Percentiles rank a stretch among this genome's conserved stretches.
Evolutionary conservation across 2,888 invertebrate species (phyloP).

Genomic region (Archips xylosteana): DNA sequence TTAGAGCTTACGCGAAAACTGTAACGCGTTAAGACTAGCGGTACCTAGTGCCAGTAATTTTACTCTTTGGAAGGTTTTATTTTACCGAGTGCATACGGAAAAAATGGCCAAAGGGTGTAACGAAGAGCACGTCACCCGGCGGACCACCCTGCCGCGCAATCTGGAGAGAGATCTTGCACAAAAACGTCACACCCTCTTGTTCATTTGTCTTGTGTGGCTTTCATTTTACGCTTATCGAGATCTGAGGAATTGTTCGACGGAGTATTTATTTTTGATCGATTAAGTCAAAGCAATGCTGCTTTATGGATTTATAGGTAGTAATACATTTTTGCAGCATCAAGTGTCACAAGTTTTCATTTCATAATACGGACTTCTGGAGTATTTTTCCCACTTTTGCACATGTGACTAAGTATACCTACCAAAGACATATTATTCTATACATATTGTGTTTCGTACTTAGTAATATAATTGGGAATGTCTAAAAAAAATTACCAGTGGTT

Average conservation of each 20-base stretch:
- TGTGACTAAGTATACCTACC: too few species aligned
- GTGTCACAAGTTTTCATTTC: too few species aligned
- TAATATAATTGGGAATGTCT: too few species aligned
- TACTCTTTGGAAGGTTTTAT: not conserved
- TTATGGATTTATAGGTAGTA: too few species aligned
- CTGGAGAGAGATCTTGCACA: slow-evolving; percentile 69
- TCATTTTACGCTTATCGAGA: slow-evolving; percentile 69
- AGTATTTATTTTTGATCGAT: slow-evolving; percentile 36
- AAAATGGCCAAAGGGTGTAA: slow-evolving; percentile 45
- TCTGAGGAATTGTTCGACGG: slow-evolving; percentile 56
- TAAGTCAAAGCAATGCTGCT: not conserved
- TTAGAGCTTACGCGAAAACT: too few species aligned
- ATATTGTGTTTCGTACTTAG: too few species aligned
- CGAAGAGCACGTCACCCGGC: slow-evolving; percentile 52
- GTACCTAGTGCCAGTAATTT: not conserved
- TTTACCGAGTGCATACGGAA: slow-evolving; percentile 1
- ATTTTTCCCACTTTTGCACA: too few species aligned
- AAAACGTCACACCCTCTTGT: slow-evolving; percentile 75
- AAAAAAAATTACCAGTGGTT: too few species aligned
- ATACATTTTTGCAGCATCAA: too few species aligned
- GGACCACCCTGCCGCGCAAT: slow-evolving; percentile 76
- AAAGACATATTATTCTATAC: too few species aligned
- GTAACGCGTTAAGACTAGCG: too few species aligned
- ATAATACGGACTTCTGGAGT: too few species aligned
- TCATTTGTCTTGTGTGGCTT: slow-evolving; percentile 79